Evolutionary conservation across 2,797 vertebrate genomes (phyloP).

Genomic region (Linurgus olivaceus): DNA sequence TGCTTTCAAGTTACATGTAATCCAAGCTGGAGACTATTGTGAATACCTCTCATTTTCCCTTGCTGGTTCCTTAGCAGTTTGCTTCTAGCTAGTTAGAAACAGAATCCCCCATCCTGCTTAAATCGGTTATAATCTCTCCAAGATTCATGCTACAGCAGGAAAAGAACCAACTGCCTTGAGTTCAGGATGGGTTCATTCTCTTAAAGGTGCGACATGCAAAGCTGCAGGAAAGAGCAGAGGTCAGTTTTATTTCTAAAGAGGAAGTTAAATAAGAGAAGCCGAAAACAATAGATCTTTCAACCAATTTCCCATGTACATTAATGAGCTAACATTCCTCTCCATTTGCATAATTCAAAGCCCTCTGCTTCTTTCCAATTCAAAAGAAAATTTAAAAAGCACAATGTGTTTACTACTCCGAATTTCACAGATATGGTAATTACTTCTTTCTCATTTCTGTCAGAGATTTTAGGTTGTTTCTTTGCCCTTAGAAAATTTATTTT

Average conservation of each 20-base stretch:
- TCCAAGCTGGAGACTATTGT: not conserved
- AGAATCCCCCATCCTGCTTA: not conserved
- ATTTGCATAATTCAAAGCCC: not conserved
- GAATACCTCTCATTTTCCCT: constrained; percentile 1
- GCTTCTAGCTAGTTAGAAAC: constrained; percentile 34
- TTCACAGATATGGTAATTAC: not conserved
- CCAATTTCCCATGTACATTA: not conserved
- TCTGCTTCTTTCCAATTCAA: not conserved
- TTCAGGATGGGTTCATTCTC: constrained; percentile 56
- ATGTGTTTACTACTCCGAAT: not conserved
- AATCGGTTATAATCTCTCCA: constrained; percentile 43
- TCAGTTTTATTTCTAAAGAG: not conserved
- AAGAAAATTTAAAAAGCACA: not conserved
- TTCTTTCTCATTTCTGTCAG: not conserved
- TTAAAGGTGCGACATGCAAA: constrained; percentile 2
- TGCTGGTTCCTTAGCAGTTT: not conserved
- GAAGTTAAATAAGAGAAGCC: not conserved
- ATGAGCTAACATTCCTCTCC: not conserved
- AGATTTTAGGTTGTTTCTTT: not conserved
- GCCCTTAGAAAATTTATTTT: not conserved
- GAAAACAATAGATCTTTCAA: not conserved
- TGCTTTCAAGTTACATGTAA: not conserved
- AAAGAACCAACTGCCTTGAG: not conserved
- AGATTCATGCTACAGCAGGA: not conserved
- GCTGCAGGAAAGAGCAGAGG: not conserved